phyloP scores from a whole-genome alignment of 2,888 invertebrate species.

The Drosophila multiciliata region DNA sequence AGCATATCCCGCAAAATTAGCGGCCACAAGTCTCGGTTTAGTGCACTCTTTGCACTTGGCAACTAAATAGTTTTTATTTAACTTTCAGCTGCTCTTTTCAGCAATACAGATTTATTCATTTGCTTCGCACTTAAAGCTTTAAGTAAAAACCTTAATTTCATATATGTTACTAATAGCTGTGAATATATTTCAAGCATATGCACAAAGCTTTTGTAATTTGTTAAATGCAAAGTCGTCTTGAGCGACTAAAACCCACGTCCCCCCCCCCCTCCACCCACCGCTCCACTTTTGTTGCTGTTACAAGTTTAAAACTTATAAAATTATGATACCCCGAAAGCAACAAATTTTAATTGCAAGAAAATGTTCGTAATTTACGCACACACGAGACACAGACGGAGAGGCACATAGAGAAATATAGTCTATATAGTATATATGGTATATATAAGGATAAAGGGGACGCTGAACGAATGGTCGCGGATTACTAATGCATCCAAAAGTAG shows the following conservation, averaged over 20 bases:
- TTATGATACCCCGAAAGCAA: constrained; percentile 78
- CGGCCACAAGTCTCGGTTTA: constrained; percentile 33
- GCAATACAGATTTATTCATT: not conserved
- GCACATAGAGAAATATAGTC: constrained; percentile 11
- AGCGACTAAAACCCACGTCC: too few relatives aligned
- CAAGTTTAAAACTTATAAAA: constrained; percentile 69
- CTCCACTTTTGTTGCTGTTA: not conserved
- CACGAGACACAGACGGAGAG: constrained; percentile 26
- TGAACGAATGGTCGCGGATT: constrained; percentile 12
- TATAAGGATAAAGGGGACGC: not conserved
- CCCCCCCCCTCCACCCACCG: not conserved
- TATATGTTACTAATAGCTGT: constrained; percentile 57
- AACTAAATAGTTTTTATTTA: not conserved
- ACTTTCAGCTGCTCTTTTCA: not conserved
- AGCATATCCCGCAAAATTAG: constrained; percentile 7
- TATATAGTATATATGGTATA: not conserved
- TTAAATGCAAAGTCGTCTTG: constrained; percentile 40
- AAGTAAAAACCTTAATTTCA: constrained; percentile 22
- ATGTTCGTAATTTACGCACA: constrained; percentile 67
- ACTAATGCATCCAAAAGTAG: constrained; percentile 29
- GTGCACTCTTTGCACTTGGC: constrained; percentile 5
- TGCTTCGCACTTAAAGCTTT: constrained; percentile 1
- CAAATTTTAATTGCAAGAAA: constrained; percentile 80
- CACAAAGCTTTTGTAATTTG: constrained; percentile 66
- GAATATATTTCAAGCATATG: constrained; percentile 60